Evolutionary conservation across 2,797 vertebrate species (phyloP).

Genomic region (Paratrypauchen microcephalus): DNA sequence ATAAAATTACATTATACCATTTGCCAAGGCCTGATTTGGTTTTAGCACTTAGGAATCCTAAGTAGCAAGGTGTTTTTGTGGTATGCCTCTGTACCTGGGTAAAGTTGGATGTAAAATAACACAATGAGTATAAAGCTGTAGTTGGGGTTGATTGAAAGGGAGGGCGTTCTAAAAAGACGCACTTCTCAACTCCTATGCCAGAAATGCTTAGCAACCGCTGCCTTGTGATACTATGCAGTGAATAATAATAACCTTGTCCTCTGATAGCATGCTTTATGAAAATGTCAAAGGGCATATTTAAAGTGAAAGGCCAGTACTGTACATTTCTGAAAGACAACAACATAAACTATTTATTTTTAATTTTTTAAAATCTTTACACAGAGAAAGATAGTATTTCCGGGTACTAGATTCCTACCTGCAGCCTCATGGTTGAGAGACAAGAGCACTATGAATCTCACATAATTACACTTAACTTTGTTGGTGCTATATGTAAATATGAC

Average conservation of each 20-base stretch:
- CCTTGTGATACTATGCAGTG: slow-evolving; percentile 11
- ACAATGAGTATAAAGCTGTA: slow-evolving; percentile 56
- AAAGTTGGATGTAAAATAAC: slow-evolving; percentile 50
- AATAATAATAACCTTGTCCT: slow-evolving; percentile 18
- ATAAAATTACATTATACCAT: slow-evolving; percentile 21
- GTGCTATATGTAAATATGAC: slow-evolving; percentile 16
- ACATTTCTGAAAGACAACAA: background rate
- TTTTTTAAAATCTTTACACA: background rate
- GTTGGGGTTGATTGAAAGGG: slow-evolving; percentile 40
- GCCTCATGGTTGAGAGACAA: background rate
- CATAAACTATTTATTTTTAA: background rate
- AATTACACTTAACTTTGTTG: background rate
- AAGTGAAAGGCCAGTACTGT: background rate
- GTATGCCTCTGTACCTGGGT: slow-evolving; percentile 29
- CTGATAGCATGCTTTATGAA: slow-evolving; percentile 6
- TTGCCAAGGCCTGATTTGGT: slow-evolving; percentile 28
- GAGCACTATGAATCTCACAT: background rate
- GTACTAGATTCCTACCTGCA: background rate
- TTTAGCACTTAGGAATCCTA: slow-evolving; percentile 32
- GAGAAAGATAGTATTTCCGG: background rate
- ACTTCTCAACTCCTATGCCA: slow-evolving; percentile 25
- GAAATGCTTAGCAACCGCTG: slow-evolving; percentile 24
- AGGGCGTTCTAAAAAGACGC: slow-evolving; percentile 31
- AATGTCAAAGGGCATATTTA: background rate
- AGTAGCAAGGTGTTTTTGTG: slow-evolving; percentile 23